Evolutionary conservation across 2,888 invertebrate genomes (phyloP).

Genomic region (Melinaea menophilus): DNA sequence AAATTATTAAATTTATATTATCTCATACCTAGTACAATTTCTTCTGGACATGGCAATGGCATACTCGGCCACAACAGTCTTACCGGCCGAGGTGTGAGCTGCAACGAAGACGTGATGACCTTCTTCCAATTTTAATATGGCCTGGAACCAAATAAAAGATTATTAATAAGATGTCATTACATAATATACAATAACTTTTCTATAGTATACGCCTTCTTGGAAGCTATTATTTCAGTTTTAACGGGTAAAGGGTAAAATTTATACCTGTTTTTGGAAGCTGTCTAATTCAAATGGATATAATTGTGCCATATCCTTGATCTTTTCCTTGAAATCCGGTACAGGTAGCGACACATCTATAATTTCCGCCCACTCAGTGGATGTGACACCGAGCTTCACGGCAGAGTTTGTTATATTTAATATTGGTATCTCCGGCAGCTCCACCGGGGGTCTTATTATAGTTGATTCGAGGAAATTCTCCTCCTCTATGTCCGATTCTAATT

Average conservation of each 20-base stretch:
- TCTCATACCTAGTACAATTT: conserved; percentile 88
- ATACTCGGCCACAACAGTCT: conserved; percentile 99
- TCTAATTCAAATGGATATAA: conserved; percentile 95
- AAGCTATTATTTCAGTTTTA: no score
- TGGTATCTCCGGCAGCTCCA: conserved; percentile 74
- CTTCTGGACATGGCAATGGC: conserved; percentile 97
- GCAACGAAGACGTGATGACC: conserved; percentile 98
- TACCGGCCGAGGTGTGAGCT: conserved; percentile 99
- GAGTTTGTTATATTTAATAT: conserved; percentile 83
- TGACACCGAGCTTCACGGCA: conserved; percentile 57
- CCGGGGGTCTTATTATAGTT: conserved; percentile 57
- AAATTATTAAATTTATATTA: no score
- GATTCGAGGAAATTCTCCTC: conserved; percentile 64
- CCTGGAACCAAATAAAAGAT: conserved; percentile 64
- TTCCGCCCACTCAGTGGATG: conserved; percentile 91
- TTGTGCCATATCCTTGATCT: conserved; percentile 90
- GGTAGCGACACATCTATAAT: conserved; percentile 89
- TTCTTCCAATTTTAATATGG: conserved; percentile 95
- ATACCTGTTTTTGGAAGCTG: conserved; percentile 94
- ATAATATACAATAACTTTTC: no score
- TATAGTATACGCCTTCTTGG: no score
- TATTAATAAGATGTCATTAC: neutral
- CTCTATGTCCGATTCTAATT: conserved; percentile 40
- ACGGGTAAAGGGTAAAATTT: neutral
- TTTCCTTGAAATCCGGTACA: conserved; percentile 87